Percentiles rank a stretch among this genome's conserved stretches.
phyloP scores from a whole-genome alignment of 1,140 invertebrate genomes.

The Archegozetes longisetosus region DNA sequence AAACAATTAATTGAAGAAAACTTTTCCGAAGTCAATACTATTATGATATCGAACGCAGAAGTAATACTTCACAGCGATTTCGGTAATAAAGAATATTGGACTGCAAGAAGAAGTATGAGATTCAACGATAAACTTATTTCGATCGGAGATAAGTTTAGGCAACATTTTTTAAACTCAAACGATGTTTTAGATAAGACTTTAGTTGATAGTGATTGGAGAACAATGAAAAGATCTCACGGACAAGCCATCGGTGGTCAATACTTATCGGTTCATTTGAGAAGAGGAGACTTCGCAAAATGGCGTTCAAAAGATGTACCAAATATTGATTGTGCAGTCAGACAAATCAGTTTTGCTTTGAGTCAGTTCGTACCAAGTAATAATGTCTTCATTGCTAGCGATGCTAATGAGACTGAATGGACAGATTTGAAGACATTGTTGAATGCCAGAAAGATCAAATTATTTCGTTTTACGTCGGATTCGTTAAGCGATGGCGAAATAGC shows the following conservation, averaged over 20 bases:
- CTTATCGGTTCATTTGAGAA: constrained; percentile 58
- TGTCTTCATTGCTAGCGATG: constrained; percentile 60
- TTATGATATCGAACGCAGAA: neutral
- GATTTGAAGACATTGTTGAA: neutral
- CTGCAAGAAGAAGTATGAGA: neutral
- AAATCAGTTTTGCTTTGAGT: constrained; percentile 35
- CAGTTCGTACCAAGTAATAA: neutral
- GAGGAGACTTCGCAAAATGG: constrained; percentile 60
- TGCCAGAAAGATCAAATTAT: neutral
- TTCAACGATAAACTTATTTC: neutral
- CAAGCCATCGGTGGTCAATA: constrained; percentile 48
- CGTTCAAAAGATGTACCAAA: constrained; percentile 50
- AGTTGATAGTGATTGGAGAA: neutral
- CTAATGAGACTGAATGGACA: constrained; percentile 28
- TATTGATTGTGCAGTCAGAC: constrained; percentile 47
- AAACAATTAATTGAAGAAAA: neutral
- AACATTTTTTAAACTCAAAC: constrained; percentile 46
- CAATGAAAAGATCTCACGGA: neutral
- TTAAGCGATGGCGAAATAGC: constrained; percentile 68
- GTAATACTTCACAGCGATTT: neutral
- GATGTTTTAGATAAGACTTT: constrained; percentile 42
- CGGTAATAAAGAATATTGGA: neutral
- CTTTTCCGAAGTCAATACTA: neutral
- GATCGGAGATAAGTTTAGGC: constrained; percentile 48
- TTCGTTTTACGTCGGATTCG: constrained; percentile 14